These are phyloP conservation scores for Melikaiella ostensackeni DNA, from an alignment of 2,888 invertebrate genomes.

Conservation along the genomic window DNA sequence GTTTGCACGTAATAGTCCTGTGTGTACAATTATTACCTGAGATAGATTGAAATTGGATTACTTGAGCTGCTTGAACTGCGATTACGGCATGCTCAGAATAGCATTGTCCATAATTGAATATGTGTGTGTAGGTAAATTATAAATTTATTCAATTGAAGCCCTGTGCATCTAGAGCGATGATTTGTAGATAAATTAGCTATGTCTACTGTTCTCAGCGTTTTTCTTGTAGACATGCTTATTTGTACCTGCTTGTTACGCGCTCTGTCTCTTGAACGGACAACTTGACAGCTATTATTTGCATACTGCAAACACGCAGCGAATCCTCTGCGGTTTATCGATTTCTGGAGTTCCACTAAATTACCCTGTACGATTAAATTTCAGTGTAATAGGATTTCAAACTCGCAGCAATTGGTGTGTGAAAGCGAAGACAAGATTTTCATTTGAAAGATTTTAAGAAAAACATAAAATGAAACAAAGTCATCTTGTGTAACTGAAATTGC, in stretches of 20 bases:
- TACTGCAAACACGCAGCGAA: constrained; percentile 40
- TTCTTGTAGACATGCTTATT: constrained; percentile 5
- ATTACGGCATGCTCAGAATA: not conserved
- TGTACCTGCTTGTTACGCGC: not conserved
- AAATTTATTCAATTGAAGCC: too few relatives aligned
- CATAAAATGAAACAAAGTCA: too few relatives aligned
- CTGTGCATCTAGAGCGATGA: not conserved
- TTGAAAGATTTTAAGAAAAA: too few relatives aligned
- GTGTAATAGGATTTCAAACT: constrained; percentile 13
- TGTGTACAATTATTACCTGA: not conserved
- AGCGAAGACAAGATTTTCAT: not conserved
- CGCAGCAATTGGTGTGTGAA: not conserved
- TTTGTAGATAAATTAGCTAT: not conserved
- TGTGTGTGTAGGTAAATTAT: too few relatives aligned
- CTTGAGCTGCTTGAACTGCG: not conserved
- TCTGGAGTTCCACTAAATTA: not conserved
- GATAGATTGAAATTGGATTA: not conserved
- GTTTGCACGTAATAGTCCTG: too few relatives aligned
- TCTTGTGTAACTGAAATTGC: too few relatives aligned
- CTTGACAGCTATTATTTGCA: constrained; percentile 42
- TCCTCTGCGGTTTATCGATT: constrained; percentile 48
- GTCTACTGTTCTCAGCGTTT: not conserved
- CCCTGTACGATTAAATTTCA: not conserved
- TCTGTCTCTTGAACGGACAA: constrained; percentile 14
- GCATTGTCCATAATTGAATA: not conserved